These are phyloP conservation scores for Nerophis ophidion DNA, from an alignment of 2,113 vertebrate species.

Conservation along the genomic window DNA sequence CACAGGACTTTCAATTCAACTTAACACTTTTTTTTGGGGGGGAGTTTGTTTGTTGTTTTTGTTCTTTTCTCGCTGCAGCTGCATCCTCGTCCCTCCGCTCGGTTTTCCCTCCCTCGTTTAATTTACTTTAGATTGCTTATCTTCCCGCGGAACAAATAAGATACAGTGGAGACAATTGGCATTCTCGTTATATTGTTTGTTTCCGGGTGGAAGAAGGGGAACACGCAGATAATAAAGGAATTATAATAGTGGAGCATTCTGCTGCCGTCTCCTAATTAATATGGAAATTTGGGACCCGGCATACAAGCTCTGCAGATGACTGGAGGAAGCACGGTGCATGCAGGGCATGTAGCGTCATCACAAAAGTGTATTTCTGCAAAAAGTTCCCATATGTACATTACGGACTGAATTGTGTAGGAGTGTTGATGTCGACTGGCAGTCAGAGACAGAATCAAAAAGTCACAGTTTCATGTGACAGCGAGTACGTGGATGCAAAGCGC, in stretches of 20 bases:
- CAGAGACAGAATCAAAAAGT: neutral
- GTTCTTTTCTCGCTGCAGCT: neutral
- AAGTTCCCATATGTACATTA: constrained; percentile 32
- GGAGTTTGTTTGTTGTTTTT: no score
- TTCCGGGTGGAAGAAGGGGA: constrained; percentile 3
- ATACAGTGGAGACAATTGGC: constrained; percentile 42
- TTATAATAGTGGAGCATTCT: constrained; percentile 37
- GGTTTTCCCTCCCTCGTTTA: constrained; percentile 30
- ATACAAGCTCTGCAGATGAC: constrained; percentile 48
- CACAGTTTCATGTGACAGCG: neutral
- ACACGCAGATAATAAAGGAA: constrained; percentile 3
- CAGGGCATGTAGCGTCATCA: constrained; percentile 48
- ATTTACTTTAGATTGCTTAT: constrained; percentile 45
- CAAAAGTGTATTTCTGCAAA: constrained; percentile 39
- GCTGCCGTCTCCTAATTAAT: constrained; percentile 56
- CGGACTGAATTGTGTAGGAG: neutral
- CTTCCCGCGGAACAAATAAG: constrained; percentile 39
- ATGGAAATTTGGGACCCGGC: constrained; percentile 55
- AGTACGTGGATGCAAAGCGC: neutral
- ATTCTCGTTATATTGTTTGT: constrained; percentile 28
- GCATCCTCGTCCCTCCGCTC: constrained; percentile 1
- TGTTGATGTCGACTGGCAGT: neutral
- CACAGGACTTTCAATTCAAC: constrained; percentile 56
- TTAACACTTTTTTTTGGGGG: constrained; percentile 16
- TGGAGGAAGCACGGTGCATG: constrained; percentile 26